Percentiles rank a stretch among this genome's conserved stretches.
Evolutionary conservation across 2,113 vertebrate species (phyloP).

Genomic region (Phyllostomus hastatus): DNA sequence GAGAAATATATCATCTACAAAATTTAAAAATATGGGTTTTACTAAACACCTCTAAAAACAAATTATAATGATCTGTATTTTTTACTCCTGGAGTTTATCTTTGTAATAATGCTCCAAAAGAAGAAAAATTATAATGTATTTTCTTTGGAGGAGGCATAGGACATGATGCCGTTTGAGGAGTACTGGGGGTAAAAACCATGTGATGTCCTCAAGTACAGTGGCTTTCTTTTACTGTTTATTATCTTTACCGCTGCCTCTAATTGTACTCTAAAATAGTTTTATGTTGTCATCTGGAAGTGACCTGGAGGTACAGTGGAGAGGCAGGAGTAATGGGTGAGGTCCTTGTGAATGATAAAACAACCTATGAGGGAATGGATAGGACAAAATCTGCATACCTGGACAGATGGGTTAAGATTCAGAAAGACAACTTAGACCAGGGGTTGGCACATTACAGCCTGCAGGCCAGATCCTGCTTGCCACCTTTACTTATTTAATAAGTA

Average conservation of each 20-base stretch:
- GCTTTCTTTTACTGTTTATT: background rate
- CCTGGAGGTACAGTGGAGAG: background rate
- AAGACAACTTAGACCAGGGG: background rate
- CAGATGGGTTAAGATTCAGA: background rate
- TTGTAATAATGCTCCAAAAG: background rate
- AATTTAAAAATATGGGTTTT: conserved; percentile 24
- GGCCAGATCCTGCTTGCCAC: background rate
- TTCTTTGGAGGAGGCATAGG: background rate
- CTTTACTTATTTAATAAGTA: background rate
- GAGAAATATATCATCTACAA: background rate
- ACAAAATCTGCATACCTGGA: background rate
- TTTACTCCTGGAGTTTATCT: background rate
- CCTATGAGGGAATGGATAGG: background rate
- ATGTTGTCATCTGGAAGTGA: background rate
- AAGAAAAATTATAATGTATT: background rate
- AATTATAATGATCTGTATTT: background rate
- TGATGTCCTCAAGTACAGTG: background rate
- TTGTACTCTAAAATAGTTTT: background rate
- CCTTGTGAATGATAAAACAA: background rate
- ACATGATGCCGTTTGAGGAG: background rate
- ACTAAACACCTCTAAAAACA: conserved; percentile 27
- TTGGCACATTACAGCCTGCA: background rate
- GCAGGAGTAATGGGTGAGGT: background rate
- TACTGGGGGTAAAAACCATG: background rate
- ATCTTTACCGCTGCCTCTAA: background rate